Evolutionary conservation across 2,797 vertebrate species (phyloP).

Genomic region (Sebastes oblongus): DNA sequence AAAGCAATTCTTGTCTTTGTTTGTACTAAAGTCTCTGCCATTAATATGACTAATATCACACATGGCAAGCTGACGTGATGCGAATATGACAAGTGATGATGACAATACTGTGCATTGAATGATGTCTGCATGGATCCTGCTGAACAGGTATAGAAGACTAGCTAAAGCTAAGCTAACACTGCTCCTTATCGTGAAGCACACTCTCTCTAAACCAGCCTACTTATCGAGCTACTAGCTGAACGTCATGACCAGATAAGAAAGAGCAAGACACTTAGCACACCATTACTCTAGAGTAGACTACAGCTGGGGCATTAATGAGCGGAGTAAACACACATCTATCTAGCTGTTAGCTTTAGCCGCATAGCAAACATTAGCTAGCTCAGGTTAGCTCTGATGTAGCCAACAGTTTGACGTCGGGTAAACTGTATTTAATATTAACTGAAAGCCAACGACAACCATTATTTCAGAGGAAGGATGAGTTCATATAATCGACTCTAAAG

Average conservation of each 20-base stretch:
- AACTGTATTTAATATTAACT: not conserved
- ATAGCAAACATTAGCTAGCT: slow-evolving; percentile 40
- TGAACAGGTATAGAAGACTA: not conserved
- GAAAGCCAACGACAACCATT: not conserved
- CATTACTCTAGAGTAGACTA: no score
- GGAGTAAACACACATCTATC: not conserved
- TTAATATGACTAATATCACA: not conserved
- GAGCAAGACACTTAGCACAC: not conserved
- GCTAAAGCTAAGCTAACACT: slow-evolving; percentile 32
- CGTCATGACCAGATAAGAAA: slow-evolving; percentile 38
- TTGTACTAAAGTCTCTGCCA: not conserved
- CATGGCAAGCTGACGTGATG: not conserved
- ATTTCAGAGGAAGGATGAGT: accelerated
- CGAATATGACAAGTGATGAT: not conserved
- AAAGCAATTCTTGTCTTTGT: not conserved
- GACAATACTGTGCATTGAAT: not conserved
- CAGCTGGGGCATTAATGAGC: not conserved
- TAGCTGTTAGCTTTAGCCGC: not conserved
- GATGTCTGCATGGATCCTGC: not conserved
- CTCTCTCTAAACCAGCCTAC: slow-evolving; percentile 17
- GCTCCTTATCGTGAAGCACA: slow-evolving; percentile 64
- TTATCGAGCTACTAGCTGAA: slow-evolving; percentile 47
- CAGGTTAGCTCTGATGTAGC: slow-evolving; percentile 47
- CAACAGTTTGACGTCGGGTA: slow-evolving; percentile 14
- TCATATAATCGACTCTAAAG: not conserved